These are phyloP conservation scores for Pectinophora gossypiella DNA, from an alignment of 1,140 invertebrate genomes.

Conservation along the genomic window DNA sequence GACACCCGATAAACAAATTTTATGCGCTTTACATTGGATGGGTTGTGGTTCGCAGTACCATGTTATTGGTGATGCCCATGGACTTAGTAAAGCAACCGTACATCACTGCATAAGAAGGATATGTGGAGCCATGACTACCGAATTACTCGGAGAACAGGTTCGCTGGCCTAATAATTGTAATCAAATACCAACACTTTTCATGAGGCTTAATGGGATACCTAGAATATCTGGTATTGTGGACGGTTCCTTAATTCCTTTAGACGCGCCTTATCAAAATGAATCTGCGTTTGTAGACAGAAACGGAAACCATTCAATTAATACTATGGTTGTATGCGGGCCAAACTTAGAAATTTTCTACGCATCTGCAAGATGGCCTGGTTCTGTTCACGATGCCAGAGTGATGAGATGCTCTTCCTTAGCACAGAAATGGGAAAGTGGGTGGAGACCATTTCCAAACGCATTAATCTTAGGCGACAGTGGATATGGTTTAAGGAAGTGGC, in stretches of 20 bases:
- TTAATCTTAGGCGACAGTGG: constrained; percentile 7
- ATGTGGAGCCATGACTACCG: neutral
- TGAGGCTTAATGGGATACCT: neutral
- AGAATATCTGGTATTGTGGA: constrained; percentile 4
- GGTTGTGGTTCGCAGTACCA: neutral
- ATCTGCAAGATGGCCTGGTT: constrained; percentile 4
- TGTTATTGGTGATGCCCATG: neutral
- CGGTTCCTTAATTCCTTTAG: neutral
- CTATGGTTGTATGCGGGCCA: constrained; percentile 2
- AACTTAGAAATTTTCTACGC: constrained; percentile 6
- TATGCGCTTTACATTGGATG: neutral
- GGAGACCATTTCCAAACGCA: constrained; percentile 4
- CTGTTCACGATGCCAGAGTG: constrained; percentile 5
- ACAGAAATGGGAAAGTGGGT: constrained; percentile 1
- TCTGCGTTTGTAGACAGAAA: constrained; percentile 1
- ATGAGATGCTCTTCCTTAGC: constrained; percentile 3
- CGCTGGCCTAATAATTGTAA: neutral
- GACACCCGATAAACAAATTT: neutral
- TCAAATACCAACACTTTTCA: neutral
- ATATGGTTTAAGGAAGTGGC: constrained; percentile 4
- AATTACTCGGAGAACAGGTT: neutral
- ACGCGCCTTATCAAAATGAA: constrained; percentile 3
- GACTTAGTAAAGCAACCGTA: neutral
- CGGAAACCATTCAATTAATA: neutral
- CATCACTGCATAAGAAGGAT: neutral